phyloP scores from a whole-genome alignment of 1,140 invertebrate species.

The Steinernema feltiae region DNA sequence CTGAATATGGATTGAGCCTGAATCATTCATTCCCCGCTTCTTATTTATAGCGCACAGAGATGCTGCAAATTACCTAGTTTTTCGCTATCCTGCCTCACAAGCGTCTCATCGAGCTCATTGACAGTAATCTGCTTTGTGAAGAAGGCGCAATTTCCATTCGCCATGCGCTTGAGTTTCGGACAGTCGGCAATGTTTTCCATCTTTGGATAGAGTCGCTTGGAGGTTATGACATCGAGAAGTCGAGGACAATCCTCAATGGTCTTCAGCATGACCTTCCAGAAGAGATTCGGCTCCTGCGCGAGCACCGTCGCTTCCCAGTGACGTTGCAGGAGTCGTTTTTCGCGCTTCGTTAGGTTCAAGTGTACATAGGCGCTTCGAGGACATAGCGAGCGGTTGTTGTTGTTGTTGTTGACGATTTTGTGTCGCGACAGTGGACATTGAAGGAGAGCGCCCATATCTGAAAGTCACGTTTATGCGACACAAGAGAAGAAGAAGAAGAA shows the following conservation, averaged over 20 bases:
- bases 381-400: too few relatives aligned
- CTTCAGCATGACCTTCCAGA: neutral
- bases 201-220: neutral
- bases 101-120: neutral
- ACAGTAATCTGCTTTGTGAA: neutral
- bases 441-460: too few relatives aligned
- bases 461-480: too few relatives aligned
- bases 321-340: neutral
- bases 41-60: neutral
- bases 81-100: neutral
- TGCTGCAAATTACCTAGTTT: neutral
- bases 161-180: neutral
- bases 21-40: neutral
- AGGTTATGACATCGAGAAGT: neutral
- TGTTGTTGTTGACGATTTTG: too few relatives aligned
- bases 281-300: neutral
- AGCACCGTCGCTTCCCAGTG: neutral
- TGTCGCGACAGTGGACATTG: too few relatives aligned
- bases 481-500: too few relatives aligned
- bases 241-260: neutral
- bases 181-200: neutral
- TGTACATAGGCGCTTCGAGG: neutral
- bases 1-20: constrained; percentile 7
- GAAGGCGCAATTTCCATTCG: neutral
- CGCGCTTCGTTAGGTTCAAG: neutral